A percentile compares a stretch with the other conserved stretches of the same genome.
Conservation (phyloP, 2,113 vertebrate species). For the Loxodonta africana region DNA sequence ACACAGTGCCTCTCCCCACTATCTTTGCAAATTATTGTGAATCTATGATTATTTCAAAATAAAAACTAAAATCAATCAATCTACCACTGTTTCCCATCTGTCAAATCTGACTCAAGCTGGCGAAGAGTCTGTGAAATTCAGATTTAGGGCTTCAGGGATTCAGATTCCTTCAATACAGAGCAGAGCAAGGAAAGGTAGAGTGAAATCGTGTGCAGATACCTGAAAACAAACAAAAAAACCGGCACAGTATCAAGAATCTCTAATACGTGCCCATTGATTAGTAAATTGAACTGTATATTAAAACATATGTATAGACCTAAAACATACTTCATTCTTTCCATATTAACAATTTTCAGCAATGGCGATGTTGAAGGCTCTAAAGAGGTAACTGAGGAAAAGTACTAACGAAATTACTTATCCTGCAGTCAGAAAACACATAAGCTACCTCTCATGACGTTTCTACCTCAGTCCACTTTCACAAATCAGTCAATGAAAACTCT, state of each 20-base stretch:
- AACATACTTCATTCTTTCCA: not conserved
- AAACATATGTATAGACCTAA: not conserved
- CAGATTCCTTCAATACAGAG: not conserved
- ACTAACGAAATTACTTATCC: not conserved
- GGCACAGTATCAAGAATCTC: not conserved
- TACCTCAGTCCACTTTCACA: not conserved
- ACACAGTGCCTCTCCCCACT: accelerated
- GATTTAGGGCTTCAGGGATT: not conserved
- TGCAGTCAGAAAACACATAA: not conserved
- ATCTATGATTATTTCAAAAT: not conserved
- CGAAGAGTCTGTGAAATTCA: not conserved
- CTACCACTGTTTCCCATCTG: not conserved
- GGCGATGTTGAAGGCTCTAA: not conserved
- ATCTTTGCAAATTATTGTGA: not conserved
- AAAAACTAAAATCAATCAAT: not conserved
- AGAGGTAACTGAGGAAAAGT: not conserved
- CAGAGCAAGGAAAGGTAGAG: not conserved
- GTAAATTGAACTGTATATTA: not conserved
- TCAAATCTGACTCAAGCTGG: not conserved
- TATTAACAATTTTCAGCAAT: not conserved
- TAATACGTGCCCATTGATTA: not conserved
- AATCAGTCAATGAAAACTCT: too few relatives aligned
- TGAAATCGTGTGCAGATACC: not conserved
- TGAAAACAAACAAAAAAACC: not conserved
- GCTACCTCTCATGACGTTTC: not conserved